phyloP scores from a whole-genome alignment of 2,113 vertebrate genomes.

The Strix uralensis region DNA sequence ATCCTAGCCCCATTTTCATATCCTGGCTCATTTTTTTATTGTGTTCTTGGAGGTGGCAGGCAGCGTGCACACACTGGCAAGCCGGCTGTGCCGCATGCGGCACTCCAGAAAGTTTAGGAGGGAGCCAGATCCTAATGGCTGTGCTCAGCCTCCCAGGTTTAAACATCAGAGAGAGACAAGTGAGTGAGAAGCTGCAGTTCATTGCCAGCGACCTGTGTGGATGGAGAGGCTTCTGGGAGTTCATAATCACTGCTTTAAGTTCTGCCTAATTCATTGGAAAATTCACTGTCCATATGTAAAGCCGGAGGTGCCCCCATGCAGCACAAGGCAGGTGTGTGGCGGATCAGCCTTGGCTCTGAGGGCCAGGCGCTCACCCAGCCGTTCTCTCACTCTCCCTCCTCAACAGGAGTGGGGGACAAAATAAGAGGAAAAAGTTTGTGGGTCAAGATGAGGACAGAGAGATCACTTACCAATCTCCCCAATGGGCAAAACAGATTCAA shows the following conservation, averaged over 20 bases:
- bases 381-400: background rate
- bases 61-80: accelerated
- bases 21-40: background rate
- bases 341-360: background rate
- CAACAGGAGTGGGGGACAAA: background rate
- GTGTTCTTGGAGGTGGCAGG: background rate
- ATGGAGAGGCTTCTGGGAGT: background rate
- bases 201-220: background rate
- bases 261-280: background rate
- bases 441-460: background rate
- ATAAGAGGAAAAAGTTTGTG: background rate
- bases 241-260: background rate
- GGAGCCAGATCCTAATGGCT: background rate
- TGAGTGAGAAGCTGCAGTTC: background rate
- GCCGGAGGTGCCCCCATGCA: background rate
- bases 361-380: accelerated
- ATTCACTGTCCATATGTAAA: background rate
- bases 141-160: background rate
- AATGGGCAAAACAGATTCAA: background rate
- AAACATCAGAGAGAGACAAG: background rate
- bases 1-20: background rate
- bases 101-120: background rate
- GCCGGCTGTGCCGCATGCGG: accelerated
- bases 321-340: too few relatives aligned
- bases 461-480: background rate